phyloP scores from a whole-genome alignment of 1,140 invertebrate genomes.

The Trypoxylus dichotomus region DNA sequence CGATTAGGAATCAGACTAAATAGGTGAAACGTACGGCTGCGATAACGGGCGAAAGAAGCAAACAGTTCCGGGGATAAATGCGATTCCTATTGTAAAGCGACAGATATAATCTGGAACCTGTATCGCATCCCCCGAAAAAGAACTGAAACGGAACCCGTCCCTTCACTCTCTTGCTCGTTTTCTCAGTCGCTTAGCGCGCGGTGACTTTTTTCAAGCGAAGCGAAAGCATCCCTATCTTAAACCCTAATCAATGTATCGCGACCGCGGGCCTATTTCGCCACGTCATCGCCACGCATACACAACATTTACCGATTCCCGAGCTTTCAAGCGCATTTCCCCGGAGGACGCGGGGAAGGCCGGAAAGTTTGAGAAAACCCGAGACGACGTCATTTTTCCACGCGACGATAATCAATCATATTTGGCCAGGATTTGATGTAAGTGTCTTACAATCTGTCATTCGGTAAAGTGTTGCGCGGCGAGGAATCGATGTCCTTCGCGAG shows the following conservation, averaged over 20 bases:
- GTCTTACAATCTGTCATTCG: conserved; percentile 17
- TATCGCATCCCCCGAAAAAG: neutral
- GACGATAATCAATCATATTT: conserved; percentile 12
- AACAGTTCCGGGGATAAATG: neutral
- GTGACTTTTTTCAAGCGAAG: neutral
- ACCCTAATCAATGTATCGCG: neutral
- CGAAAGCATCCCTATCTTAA: neutral
- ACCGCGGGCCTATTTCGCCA: neutral
- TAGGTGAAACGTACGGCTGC: no score
- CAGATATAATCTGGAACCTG: neutral
- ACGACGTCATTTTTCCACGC: neutral
- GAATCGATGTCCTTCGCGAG: neutral
- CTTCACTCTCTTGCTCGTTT: no score
- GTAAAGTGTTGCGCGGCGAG: neutral
- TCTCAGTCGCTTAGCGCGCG: neutral
- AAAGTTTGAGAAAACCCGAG: neutral
- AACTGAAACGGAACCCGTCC: neutral
- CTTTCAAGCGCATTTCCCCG: neutral
- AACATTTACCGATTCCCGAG: neutral
- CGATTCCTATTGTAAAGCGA: neutral
- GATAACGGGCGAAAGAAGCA: neutral
- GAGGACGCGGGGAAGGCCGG: neutral
- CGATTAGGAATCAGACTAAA: no score
- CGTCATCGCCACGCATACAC: neutral
- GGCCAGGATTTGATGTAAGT: conserved; percentile 2